Evolutionary conservation across 2,113 vertebrate species (phyloP).

Genomic region (Oryzias celebensis): DNA sequence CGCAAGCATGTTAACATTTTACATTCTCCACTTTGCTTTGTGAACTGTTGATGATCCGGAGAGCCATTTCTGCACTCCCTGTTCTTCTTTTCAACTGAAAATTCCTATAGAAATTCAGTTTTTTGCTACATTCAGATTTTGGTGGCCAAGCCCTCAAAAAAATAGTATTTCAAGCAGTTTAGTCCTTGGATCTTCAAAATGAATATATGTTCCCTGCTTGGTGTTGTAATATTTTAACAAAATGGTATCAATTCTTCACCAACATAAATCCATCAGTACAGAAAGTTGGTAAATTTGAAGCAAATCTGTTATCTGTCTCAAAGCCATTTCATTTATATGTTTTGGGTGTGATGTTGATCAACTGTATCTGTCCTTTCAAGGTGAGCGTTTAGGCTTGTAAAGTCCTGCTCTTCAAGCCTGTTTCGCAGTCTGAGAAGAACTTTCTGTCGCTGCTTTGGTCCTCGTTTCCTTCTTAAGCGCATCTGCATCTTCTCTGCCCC

Average conservation of each 20-base stretch:
- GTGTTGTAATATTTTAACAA: slow-evolving; percentile 26
- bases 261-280: slow-evolving; percentile 27
- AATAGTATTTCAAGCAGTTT: slow-evolving; percentile 1
- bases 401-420: slow-evolving; percentile 1
- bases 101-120: slow-evolving; percentile 6
- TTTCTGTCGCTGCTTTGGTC: slow-evolving; percentile 21
- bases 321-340: slow-evolving; percentile 14
- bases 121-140: slow-evolving; percentile 52
- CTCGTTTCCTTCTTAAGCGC: slow-evolving; percentile 12
- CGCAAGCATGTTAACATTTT: slow-evolving; percentile 42
- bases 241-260: slow-evolving; percentile 6
- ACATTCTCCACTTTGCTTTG: slow-evolving; percentile 31
- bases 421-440: slow-evolving; percentile 9
- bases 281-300: slow-evolving; percentile 24
- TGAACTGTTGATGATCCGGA: slow-evolving; percentile 33
- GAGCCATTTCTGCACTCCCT: slow-evolving; percentile 17
- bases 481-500: slow-evolving; percentile 1
- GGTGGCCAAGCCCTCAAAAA: slow-evolving; percentile 18
- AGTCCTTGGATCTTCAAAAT: slow-evolving; percentile 16
- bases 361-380: slow-evolving; percentile 11
- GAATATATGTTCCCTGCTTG: slow-evolving; percentile 14
- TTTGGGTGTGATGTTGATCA: slow-evolving; percentile 5
- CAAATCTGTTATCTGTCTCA: slow-evolving; percentile 21
- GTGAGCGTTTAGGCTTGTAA: slow-evolving; percentile 11
- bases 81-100: slow-evolving; percentile 2